Conservation (phyloP, 2,888 invertebrate species). For the Thymelicus sylvestris region DNA sequence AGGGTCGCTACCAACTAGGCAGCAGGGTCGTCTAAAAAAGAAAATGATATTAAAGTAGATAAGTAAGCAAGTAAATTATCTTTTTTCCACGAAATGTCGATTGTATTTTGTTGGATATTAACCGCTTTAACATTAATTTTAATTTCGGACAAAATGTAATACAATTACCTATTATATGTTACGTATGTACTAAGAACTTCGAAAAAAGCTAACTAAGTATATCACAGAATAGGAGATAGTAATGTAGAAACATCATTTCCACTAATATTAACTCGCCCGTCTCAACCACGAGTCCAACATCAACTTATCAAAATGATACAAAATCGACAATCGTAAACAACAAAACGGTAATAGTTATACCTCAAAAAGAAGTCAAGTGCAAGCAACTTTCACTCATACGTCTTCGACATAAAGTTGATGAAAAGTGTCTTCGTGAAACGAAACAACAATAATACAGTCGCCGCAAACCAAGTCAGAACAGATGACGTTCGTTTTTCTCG, state of each 20-base stretch:
- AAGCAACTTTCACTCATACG: constrained; percentile 9
- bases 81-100: too few species aligned
- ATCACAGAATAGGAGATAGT: background rate
- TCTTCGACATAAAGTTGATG: background rate
- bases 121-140: too few species aligned
- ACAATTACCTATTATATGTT: too few species aligned
- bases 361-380: background rate
- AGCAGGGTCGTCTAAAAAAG: too few species aligned
- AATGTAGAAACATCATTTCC: constrained; percentile 13
- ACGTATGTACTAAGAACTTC: too few species aligned
- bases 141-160: too few species aligned
- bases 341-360: constrained; percentile 27
- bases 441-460: constrained; percentile 42
- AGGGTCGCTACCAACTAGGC: too few species aligned
- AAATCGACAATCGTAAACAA: constrained; percentile 36
- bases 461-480: constrained; percentile 56
- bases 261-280: constrained; percentile 31
- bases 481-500: constrained; percentile 80
- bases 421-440: constrained; percentile 31
- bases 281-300: constrained; percentile 35
- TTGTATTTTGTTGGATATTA: too few species aligned
- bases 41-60: too few species aligned
- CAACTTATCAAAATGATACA: constrained; percentile 31
- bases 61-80: too few species aligned
- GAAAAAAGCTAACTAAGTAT: too few species aligned